Base-by-base conservation (phyloP, 2,113 vertebrate genomes). In the Hemibates koningsi region DNA sequence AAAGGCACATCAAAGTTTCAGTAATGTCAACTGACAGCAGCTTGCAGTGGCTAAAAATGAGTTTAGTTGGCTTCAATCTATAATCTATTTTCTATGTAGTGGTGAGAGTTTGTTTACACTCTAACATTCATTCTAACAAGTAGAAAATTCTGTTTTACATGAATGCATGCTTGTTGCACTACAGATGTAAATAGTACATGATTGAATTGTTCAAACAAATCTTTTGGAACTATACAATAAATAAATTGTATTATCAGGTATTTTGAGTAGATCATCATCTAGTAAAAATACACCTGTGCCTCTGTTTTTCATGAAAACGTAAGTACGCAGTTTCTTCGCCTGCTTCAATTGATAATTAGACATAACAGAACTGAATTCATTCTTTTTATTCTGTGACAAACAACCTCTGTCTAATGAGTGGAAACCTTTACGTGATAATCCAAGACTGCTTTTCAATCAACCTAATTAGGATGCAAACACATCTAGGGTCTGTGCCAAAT, bases 381-480 rank as follows among this genome's bases (percentile, higher is more conserved):
- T 80, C 34, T 84, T 88, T 90, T 87, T 86, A 82, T 85, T 90
- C 57, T 52, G 61, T 82, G 68, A 87, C 84, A 91, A 92, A 83
- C 61, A 90, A 81, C 50, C 78, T 80, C 86, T 53, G 78, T 90
- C 48, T 85, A 91, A 92, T 63, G 89, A 95, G 79, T 89, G 90
- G 89, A 93, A 93, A 93, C 53, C 84, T 82, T 93, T 87, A 82
- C 71, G 73, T 92, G 88, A 91, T 91, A 90, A 92, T 93, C 85
- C 79, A 71, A 89, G 86, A 79, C 57, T 80, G 84, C 63, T 84
- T 90, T 92, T 93, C 56, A 93, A 87, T 93, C 88, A 91, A 61
- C 54, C 79, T 89, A 82, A 94, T 94, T 93, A 93, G 59, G 85
- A 93, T 78, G 63, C 83, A 61, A 88, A 88, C 81, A 90, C 91